Percentiles rank a stretch among this genome's conserved stretches.
These are phyloP conservation scores for Menidia menidia DNA, from an alignment of 2,797 vertebrate species.

Conservation along the genomic window DNA sequence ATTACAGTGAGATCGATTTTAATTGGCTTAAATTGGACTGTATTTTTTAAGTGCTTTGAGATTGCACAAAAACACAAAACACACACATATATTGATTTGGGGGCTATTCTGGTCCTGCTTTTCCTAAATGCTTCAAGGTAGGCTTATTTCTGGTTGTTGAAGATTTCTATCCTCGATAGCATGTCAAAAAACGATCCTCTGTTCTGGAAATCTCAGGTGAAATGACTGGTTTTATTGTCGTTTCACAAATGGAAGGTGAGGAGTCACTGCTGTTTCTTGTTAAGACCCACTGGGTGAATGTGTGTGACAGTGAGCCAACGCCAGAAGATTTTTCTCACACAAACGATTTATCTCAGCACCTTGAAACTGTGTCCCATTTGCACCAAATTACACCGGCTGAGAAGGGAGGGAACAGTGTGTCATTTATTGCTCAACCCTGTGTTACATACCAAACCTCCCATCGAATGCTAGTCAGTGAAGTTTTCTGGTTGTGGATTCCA, in stretches of 20 bases:
- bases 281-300: background rate
- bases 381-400: constrained; percentile 4
- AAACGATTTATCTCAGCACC: background rate
- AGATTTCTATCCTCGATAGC: too few relatives aligned
- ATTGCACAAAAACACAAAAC: too few relatives aligned
- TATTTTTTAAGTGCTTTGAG: too few relatives aligned
- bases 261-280: background rate
- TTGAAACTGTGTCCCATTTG: constrained; percentile 15
- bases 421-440: constrained; percentile 57
- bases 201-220: background rate
- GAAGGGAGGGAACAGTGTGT: constrained; percentile 1
- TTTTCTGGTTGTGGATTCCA: background rate
- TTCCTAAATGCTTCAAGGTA: too few relatives aligned
- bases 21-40: too few relatives aligned
- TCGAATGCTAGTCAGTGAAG: background rate
- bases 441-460: constrained; percentile 56
- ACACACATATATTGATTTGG: too few relatives aligned
- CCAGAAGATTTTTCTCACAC: background rate
- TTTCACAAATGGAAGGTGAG: background rate
- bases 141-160: too few relatives aligned
- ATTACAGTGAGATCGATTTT: too few relatives aligned
- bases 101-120: too few relatives aligned
- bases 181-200: background rate
- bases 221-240: background rate
- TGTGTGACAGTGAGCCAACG: background rate